A percentile compares a stretch with the other conserved stretches of the same genome.
phyloP scores from a whole-genome alignment of 2,113 vertebrate species.

The Axis porcinus region DNA sequence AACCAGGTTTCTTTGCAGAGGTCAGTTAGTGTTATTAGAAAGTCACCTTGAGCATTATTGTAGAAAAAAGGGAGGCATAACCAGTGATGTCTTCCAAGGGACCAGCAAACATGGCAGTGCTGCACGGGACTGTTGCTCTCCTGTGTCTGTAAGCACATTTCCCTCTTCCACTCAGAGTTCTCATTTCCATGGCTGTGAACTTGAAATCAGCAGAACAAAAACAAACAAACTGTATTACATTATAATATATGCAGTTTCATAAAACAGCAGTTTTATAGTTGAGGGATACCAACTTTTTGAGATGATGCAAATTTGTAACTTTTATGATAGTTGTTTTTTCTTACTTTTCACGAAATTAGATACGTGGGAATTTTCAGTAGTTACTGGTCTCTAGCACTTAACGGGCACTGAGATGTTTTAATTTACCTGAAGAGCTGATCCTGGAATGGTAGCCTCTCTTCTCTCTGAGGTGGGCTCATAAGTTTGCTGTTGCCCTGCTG shows the following conservation, averaged over 20 bases:
- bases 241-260: neutral
- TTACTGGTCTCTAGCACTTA: neutral
- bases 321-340: neutral
- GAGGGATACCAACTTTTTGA: neutral
- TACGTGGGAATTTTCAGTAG: neutral
- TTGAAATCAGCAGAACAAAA: neutral
- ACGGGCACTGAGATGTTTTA: neutral
- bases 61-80: neutral
- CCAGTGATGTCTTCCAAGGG: neutral
- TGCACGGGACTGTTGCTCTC: neutral
- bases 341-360: neutral
- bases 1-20: neutral
- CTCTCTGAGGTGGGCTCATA: neutral
- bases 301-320: neutral
- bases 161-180: neutral
- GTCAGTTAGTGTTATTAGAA: neutral
- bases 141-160: neutral
- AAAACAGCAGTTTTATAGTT: neutral
- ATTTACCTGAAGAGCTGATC: neutral
- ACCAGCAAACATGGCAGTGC: neutral
- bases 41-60: conserved; percentile 17
- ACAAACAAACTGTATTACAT: neutral
- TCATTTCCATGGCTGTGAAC: neutral
- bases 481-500: neutral
- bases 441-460: neutral